Base-by-base conservation (phyloP, 2,113 vertebrate species). In the Macroglossus sobrinus region DNA sequence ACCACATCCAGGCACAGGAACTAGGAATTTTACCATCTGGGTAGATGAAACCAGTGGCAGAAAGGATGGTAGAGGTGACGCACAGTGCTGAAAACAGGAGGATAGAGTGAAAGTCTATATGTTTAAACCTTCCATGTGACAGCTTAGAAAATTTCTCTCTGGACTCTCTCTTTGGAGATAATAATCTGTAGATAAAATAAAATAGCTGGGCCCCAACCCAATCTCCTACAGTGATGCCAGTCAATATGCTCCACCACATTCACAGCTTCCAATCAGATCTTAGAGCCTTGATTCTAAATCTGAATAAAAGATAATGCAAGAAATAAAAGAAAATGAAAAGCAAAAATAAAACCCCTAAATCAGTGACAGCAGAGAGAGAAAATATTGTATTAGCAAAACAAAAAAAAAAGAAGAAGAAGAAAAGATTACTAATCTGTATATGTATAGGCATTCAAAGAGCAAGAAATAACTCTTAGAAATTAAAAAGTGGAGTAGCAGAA, bases 251-350 rank as follows among this genome's bases (percentile, higher is more conserved):
- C n/a, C 11, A 28, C 2, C 10, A 2, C 3, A 3, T 1, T 7
- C 22, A 35, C 10, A 64, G 71, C 45, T 80, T 74, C 40, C 47
- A 64, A 12, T 43, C 57, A 93, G 63, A 59, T 50, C 30, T 33
- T 40, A 26, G 12, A 45, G 40, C 55, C 80, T 61, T 43, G 3
- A 84, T 80, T 75, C n/a, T 80, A 68, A 75, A 66, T 38, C 9
- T 19, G 30, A 84, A 43, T 71, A 63, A 66, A 18, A 63, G 43
- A 69, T 16, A 87, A 71, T 45, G 21, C 4, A 85, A 85, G 14
- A 14, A 75, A 66, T 38, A 89, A 43, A 84, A 92, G 35, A 93
- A 93, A 82, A 82, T 21, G 21, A 76, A 33, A 89, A 72, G 57
- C 16, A 64, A 79, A 76, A 84, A 57, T 13, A 66, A 71, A 75